Evolutionary conservation across 2,797 vertebrate genomes (phyloP), one percentile per base, ranked within the genome.

Genomic region (Lutra lutra): DNA sequence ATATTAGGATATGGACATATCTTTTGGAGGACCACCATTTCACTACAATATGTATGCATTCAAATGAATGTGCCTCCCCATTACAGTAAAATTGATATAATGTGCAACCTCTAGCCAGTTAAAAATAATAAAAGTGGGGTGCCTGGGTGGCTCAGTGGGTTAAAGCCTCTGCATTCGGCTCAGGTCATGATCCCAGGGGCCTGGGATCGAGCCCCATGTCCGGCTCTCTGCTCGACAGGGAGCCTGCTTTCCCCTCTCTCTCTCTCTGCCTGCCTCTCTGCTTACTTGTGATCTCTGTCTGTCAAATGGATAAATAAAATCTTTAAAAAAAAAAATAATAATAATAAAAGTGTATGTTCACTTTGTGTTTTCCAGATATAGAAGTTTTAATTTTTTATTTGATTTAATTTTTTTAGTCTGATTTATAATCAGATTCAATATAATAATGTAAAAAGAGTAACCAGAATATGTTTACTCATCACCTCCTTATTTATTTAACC

Each of bases 391-490:
- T n/a, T 56, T 54, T 78, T 82, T 95, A 91, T 51, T 56, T 66
- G 13, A 87, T 72, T 83, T 60, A 60, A 60, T 27, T 60, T 60
- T 51, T 60, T 60, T 60, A 27, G 23, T 27, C 25, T 92, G 17
- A 96, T 85, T 94, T 43, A 62, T 48, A 84, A 62, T 68, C 13
- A 93, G 58, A 92, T 5, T 77, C 68, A 10, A 72, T 15, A 46
- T 68, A 58, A 92, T 60, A 32, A 54, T 27, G 68, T 46, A 51
- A 93, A 87, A 60, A 79, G 12, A 89, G 11, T 85, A 96, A 66
- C 35, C 35, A 77, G 25, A 54, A 35, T 79, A 88, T 58, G 93
- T 70, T 95, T 92, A 92, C 32, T 90, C 21, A 85, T 86, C 18
- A 32, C 9, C 23, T 38, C 40, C 35, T 89, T 15, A 4, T 83